Conservation (phyloP, 2,888 invertebrate genomes). For the Eurytoma californica region DNA sequence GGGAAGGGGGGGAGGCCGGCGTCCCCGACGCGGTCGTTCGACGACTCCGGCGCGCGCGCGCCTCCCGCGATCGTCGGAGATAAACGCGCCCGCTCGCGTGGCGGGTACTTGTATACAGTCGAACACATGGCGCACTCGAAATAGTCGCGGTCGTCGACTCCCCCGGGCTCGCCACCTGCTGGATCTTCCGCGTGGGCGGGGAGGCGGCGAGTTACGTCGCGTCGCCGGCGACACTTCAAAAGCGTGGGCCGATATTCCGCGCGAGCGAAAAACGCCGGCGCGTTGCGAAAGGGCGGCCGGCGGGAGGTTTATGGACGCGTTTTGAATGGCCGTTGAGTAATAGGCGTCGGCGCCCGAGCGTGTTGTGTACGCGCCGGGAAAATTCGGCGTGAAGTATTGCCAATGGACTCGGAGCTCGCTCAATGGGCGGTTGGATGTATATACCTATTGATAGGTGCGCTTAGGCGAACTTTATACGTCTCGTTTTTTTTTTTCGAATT, state of each 20-base stretch:
- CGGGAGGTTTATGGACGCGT: too few relatives aligned
- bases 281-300: not conserved
- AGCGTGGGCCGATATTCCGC: not conserved
- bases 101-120: too few relatives aligned
- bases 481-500: too few relatives aligned
- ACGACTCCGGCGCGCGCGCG: constrained; percentile 44
- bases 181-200: constrained; percentile 12
- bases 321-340: too few relatives aligned
- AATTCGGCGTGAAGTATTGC: not conserved
- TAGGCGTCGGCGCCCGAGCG: not conserved
- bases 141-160: constrained; percentile 26
- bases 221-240: not conserved
- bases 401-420: too few relatives aligned
- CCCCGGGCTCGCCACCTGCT: constrained; percentile 27
- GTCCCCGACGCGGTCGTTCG: constrained; percentile 59
- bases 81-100: too few relatives aligned
- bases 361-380: not conserved
- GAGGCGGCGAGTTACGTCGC: constrained; percentile 19
- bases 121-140: not conserved
- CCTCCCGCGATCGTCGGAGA: too few relatives aligned
- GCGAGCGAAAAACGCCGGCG: not conserved
- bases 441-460: too few relatives aligned
- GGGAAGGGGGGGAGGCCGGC: constrained; percentile 42
- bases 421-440: too few relatives aligned
- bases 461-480: too few relatives aligned